phyloP scores from a whole-genome alignment of 2,113 vertebrate genomes.

The Hyperopisus bebe region DNA sequence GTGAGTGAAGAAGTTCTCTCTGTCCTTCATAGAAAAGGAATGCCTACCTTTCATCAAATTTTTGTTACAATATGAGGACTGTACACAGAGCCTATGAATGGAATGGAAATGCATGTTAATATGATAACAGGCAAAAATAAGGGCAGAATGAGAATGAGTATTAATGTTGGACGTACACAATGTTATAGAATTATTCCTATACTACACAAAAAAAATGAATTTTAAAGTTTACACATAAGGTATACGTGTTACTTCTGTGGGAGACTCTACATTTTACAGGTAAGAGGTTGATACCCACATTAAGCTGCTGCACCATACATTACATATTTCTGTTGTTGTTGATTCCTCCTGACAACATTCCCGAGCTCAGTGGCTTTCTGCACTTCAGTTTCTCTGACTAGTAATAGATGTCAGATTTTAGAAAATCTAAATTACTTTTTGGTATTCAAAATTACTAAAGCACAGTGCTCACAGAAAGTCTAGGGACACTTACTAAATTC shows the following conservation, averaged over 20 bases:
- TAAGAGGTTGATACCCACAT: not conserved
- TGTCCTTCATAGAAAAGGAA: not conserved
- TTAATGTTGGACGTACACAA: not conserved
- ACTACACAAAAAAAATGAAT: not conserved
- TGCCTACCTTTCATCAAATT: slow-evolving; percentile 14
- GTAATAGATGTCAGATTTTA: not conserved
- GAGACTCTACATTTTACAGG: not conserved
- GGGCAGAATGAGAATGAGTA: not conserved
- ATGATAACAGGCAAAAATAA: not conserved
- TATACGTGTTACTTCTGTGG: not conserved
- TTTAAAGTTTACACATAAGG: not conserved
- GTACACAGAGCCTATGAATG: slow-evolving; percentile 16
- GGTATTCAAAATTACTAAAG: not conserved
- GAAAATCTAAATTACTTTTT: not conserved
- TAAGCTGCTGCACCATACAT: not conserved
- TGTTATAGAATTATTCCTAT: not conserved
- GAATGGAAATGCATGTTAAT: slow-evolving; percentile 17
- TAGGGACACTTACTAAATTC: not conserved
- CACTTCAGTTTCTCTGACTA: not conserved
- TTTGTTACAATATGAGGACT: slow-evolving; percentile 14
- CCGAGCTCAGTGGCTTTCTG: not conserved
- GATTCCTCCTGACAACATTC: not conserved
- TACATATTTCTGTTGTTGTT: not conserved
- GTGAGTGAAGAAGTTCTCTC: not conserved
- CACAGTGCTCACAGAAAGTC: not conserved